Evolutionary conservation across 2,797 vertebrate species (phyloP).

Genomic region (Malurus leucopterus): DNA sequence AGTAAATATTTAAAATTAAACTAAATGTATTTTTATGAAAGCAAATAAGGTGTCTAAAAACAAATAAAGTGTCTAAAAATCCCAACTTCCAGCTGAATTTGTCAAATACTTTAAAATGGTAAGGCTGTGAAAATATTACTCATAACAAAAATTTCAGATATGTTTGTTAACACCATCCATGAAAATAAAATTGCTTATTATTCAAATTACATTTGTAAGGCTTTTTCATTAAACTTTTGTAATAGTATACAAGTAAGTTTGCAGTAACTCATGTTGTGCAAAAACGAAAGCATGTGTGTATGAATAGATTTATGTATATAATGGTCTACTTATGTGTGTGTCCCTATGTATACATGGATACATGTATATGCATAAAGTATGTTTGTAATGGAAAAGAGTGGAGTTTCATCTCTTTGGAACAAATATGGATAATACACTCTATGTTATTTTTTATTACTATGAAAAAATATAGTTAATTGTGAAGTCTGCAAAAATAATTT

Average conservation of each 20-base stretch:
- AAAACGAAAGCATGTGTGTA: neutral
- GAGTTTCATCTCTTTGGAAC: neutral
- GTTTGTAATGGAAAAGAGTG: neutral
- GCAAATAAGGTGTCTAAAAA: neutral
- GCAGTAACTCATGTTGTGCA: neutral
- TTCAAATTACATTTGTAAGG: neutral
- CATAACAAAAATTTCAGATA: neutral
- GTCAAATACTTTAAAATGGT: neutral
- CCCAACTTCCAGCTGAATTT: neutral
- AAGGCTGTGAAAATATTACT: neutral
- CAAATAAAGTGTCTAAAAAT: neutral
- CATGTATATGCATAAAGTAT: neutral
- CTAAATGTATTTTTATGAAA: neutral
- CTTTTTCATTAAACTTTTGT: neutral
- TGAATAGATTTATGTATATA: neutral
- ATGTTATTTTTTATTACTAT: neutral
- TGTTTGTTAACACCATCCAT: neutral
- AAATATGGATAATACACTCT: neutral
- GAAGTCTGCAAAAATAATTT: neutral
- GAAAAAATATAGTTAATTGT: neutral
- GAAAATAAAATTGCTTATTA: neutral
- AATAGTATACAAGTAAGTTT: neutral
- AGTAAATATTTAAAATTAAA: neutral
- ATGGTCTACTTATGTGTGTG: neutral
- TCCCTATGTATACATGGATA: neutral